phyloP scores from a whole-genome alignment of 2,113 vertebrate genomes.

The Pachycephala philippinensis region DNA sequence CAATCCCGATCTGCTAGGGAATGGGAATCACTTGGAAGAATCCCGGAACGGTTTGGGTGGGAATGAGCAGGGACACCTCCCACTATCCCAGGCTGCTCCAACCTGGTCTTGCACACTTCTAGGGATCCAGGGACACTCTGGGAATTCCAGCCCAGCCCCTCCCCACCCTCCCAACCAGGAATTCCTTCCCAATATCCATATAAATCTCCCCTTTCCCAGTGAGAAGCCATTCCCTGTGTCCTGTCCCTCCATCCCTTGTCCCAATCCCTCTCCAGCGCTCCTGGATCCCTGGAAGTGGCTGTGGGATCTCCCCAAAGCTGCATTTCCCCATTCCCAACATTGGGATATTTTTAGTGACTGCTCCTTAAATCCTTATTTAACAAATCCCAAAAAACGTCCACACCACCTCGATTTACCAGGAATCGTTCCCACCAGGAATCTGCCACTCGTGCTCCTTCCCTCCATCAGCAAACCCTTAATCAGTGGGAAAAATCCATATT shows the following conservation, averaged over 20 bases:
- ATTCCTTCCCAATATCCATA: neutral
- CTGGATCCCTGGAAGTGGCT: too few relatives aligned
- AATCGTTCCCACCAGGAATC: neutral
- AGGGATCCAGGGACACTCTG: neutral
- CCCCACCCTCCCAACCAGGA: neutral
- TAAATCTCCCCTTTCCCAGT: neutral
- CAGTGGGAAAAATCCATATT: fast-evolving
- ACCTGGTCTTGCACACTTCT: neutral
- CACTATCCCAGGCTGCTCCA: neutral
- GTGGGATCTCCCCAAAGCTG: neutral
- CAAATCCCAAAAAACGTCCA: neutral
- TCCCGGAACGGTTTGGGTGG: neutral
- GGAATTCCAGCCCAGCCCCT: neutral
- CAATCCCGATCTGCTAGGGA: neutral
- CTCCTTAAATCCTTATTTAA: fast-evolving
- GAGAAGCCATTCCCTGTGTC: neutral
- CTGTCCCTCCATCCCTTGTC: neutral
- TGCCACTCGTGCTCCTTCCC: fast-evolving
- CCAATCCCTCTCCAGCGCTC: neutral
- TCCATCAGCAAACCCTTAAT: too few relatives aligned
- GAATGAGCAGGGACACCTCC: neutral
- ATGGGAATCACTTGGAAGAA: neutral
- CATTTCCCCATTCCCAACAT: neutral
- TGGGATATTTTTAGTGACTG: neutral
- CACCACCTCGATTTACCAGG: neutral